Conservation (phyloP, 2,797 vertebrate genomes). For the Onychomys leucogaster region DNA sequence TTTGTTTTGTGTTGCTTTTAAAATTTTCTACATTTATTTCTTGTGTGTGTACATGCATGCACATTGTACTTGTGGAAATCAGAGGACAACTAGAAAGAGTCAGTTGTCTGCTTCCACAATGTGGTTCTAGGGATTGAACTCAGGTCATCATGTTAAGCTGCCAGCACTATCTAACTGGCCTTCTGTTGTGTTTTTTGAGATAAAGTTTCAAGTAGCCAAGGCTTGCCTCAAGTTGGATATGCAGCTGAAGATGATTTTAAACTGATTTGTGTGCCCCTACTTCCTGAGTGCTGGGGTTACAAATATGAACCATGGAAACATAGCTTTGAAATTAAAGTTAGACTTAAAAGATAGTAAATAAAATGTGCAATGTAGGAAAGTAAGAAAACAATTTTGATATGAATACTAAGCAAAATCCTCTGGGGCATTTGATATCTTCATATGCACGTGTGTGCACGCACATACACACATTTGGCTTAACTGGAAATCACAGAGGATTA, state of each 20-base stretch:
- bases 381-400: neutral
- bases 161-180: neutral
- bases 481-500: too few species aligned
- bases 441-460: neutral
- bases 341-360: constrained; percentile 91
- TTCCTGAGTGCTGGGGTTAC: neutral
- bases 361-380: constrained; percentile 86
- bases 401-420: neutral
- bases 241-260: neutral
- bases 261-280: neutral
- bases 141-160: neutral
- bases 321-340: constrained; percentile 92
- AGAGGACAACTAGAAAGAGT: neutral
- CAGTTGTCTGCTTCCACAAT: neutral
- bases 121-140: neutral
- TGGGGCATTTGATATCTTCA: constrained; percentile 41
- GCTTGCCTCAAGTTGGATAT: neutral
- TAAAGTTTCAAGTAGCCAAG: neutral
- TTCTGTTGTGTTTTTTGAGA: neutral
- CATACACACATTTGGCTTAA: too few species aligned
- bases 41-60: neutral
- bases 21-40: neutral
- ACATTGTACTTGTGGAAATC: neutral
- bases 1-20: neutral
- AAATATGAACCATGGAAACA: constrained; percentile 87